Percentiles rank a stretch among this genome's conserved stretches.
Conservation (phyloP, 2,113 vertebrate genomes). For the Spizaetus ornatus region DNA sequence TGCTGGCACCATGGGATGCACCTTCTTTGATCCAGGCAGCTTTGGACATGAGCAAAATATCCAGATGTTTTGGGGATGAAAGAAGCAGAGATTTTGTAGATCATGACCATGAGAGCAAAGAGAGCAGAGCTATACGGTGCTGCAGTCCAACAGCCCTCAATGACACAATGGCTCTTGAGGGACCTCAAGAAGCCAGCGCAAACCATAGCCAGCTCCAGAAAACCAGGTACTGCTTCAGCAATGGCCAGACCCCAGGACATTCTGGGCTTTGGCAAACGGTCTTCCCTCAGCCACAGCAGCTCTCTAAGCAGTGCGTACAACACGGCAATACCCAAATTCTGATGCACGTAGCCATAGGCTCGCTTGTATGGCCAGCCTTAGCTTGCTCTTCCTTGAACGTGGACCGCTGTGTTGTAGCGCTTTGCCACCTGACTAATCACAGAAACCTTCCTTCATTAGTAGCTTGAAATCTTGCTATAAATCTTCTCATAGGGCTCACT, state of each 20-base stretch:
- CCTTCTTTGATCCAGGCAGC: background rate
- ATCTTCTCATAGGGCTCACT: background rate
- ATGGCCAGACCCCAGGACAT: background rate
- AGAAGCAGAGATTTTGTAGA: background rate
- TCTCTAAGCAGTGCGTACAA: accelerated
- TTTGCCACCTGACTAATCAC: background rate
- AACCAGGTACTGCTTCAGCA: background rate
- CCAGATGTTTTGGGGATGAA: background rate
- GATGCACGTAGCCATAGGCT: accelerated
- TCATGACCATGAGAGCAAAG: background rate
- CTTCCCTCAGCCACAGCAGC: background rate
- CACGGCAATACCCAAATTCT: background rate
- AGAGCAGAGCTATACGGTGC: background rate
- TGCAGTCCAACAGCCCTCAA: background rate
- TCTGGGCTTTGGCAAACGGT: background rate
- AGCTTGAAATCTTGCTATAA: background rate
- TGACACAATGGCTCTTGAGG: background rate
- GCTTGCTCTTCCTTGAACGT: background rate
- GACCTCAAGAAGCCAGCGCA: background rate
- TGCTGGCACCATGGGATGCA: background rate
- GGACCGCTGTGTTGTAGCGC: background rate
- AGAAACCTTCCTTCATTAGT: background rate
- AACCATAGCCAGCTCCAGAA: background rate
- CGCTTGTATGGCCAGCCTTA: background rate
- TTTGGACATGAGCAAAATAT: background rate